A percentile compares a stretch with the other conserved stretches of the same genome.
These are phyloP conservation scores for Tupiocoris notatus DNA, from an alignment of 2,888 invertebrate species.

Conservation along the genomic window DNA sequence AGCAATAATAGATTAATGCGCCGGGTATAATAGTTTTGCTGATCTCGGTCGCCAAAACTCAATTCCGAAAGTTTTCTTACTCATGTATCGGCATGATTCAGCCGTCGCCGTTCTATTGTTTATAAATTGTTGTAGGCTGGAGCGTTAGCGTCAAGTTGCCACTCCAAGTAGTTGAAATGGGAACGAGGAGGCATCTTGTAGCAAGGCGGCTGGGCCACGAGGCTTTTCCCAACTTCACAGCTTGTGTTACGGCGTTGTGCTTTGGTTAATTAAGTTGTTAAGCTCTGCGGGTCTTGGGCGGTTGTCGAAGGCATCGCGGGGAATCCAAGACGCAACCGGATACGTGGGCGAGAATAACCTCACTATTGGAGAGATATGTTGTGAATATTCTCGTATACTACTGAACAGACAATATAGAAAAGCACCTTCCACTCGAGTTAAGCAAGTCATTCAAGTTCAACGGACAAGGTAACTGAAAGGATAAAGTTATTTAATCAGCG, in stretches of 20 bases:
- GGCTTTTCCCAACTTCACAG: not conserved
- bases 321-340: not conserved
- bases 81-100: not conserved
- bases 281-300: not conserved
- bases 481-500: too few relatives aligned
- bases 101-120: slow-evolving; percentile 18
- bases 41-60: not conserved
- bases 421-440: too few relatives aligned
- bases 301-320: not conserved
- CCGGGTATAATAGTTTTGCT: too few relatives aligned
- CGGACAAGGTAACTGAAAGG: too few relatives aligned
- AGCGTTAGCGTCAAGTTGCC: slow-evolving; percentile 15
- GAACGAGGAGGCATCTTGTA: not conserved
- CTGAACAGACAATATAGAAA: too few relatives aligned
- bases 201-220: not conserved
- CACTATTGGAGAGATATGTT: not conserved
- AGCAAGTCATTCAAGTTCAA: too few relatives aligned
- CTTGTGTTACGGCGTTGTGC: not conserved
- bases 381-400: too few relatives aligned
- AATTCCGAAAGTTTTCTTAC: not conserved
- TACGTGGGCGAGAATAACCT: not conserved
- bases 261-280: not conserved
- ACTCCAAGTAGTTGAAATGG: not conserved
- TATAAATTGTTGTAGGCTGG: slow-evolving; percentile 33
- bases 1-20: too few relatives aligned